Evolutionary conservation across 2,888 invertebrate species (phyloP), one percentile per base, ranked within the genome.

Genomic region (Pemphredon lugubris): DNA sequence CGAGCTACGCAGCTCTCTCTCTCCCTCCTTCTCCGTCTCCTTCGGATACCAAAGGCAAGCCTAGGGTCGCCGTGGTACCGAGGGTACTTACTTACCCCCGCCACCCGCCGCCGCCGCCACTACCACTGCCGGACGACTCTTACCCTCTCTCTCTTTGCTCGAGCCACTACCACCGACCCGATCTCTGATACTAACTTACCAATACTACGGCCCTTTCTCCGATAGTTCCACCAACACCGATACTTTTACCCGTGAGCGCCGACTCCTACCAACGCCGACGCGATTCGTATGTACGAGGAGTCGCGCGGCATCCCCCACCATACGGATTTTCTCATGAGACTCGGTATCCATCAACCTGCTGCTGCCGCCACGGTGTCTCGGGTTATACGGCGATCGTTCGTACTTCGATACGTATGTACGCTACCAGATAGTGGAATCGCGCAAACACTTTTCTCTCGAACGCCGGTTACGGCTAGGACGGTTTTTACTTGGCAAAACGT

Each of bases 291-390:
- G 61, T 37, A 91, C 11, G 91, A 91, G 39, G 92, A 91, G 63
- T 91, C 73, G n/a, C 91, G 91, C 84, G 91, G 91, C 26, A 91
- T 20, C 90, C 55, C 90, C 87, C 73, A 91, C 91, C 34, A 90
- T 90, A 2, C 90, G 55, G 44, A 79, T 73, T 83, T 82, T 83
- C 83, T 82, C 84, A 82, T 76, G 77, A 81, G 75, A 73, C 74
- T 64, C 71, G 77, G 72, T 73, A 81, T 83, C 82, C 81, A 84
- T 86, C 85, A 86, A 85, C 82, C 84, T 83, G 86, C 84, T 83
- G 87, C 84, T 82, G 83, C 85, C 79, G 74, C 81, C 74, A 63
- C 44, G 45, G 51, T 60, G 70, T 77, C 78, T 78, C 71, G 71
- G 58, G 20, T 59, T 18, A 47, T 50, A 66, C 59, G 51, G 37